Evolutionary conservation across 2,888 invertebrate species (phyloP), one percentile per base, ranked within the genome.

Genomic region (Amiota communis): DNA sequence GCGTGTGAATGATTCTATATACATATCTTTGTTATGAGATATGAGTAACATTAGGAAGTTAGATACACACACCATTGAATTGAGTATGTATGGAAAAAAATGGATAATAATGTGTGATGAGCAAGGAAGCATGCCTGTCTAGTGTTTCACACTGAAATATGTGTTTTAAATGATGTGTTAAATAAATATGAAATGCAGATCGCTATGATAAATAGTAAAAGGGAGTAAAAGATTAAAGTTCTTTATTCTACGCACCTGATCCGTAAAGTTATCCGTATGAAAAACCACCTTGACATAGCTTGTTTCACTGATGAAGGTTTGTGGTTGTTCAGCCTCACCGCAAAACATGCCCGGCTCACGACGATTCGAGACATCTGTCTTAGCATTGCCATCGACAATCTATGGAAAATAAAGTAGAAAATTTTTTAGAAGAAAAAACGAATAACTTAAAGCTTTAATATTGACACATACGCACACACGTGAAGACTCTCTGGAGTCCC

Each of bases 281-380:
- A 97, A 97, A 79, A 96, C 92, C 77, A 97, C 94, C 89, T 96
- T 96, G 74, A 97, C 96, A 90, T 96, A 96, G 89, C 95, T 96
- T 72, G 97, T 97, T 91, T 97, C 97, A 71, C 97, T 97, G 90
- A 97, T 97, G 91, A 97, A 97, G 47, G 96, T 97, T 90, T 97
- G 96, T 0, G 97, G 96, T 85, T 97, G 97, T 87, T 97, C 97
- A 69, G 96, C 96, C 89, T 97, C 97, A 0, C 97, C 97, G 87
- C 97, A 97, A 90, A 97, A 97, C 85, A 96, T 93, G 3, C 97
- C 97, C 0, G 96, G 96, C 82, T 96, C 96, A 83, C 95, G 95
- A 51, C 96, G 92, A 90, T 97, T 96, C 75, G 95, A 96, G 51
- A 96, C 94, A 88, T 95, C 95, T 23, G 96, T 96, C 90, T 96